phyloP scores from a whole-genome alignment of 2,888 invertebrate species.

The Machimus rusticus region DNA sequence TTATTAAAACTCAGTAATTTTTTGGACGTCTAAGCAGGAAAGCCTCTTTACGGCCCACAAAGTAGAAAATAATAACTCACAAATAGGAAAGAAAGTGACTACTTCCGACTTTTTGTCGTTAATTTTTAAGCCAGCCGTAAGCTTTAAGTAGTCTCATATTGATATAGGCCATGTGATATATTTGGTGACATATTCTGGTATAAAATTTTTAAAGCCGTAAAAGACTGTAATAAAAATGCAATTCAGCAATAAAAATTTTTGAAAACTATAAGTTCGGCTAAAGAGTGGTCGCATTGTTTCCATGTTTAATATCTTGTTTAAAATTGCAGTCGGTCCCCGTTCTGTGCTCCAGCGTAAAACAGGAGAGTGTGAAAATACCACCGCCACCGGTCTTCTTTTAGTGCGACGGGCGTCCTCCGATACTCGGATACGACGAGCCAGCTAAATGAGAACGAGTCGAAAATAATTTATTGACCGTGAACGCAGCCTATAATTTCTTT shows the following conservation, averaged over 20 bases:
- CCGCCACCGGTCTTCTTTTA: background rate
- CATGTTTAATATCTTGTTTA: background rate
- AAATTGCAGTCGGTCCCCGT: background rate
- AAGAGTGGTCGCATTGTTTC: background rate
- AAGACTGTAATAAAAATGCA: background rate
- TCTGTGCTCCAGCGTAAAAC: background rate
- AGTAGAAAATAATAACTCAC: too few species aligned
- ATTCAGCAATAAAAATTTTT: background rate
- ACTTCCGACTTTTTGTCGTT: background rate
- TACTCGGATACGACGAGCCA: background rate
- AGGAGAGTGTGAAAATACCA: background rate
- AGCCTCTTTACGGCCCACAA: too few species aligned
- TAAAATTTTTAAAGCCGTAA: background rate
- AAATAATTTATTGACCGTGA: conserved; percentile 31
- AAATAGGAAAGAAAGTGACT: background rate
- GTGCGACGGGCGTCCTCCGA: background rate
- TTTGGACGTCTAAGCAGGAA: too few species aligned
- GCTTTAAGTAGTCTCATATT: background rate
- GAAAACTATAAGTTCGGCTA: background rate
- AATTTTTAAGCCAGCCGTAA: background rate
- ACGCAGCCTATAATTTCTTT: background rate
- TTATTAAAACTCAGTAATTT: too few species aligned
- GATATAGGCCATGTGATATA: background rate
- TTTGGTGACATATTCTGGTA: background rate
- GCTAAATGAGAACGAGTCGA: conserved; percentile 6